Percentiles rank a stretch among this genome's conserved stretches.
Evolutionary conservation across 1,140 invertebrate species (phyloP).

Genomic region (Triops longicaudatus): DNA sequence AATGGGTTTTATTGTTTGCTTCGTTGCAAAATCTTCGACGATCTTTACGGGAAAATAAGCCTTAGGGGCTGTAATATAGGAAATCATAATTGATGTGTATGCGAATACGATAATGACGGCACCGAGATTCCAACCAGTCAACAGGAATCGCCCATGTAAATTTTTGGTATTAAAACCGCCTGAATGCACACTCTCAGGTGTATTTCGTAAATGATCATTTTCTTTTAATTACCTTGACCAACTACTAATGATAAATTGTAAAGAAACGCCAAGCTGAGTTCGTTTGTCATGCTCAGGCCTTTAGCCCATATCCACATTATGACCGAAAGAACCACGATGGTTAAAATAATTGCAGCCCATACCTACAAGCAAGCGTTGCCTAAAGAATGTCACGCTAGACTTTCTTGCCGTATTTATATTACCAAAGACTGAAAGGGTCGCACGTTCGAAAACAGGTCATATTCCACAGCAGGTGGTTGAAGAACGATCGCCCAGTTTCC

Average conservation of each 20-base stretch:
- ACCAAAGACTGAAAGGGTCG: background rate
- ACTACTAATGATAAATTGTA: background rate
- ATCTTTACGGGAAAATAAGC: background rate
- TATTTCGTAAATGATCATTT: background rate
- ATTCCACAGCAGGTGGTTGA: background rate
- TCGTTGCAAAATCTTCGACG: background rate
- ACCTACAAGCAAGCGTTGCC: background rate
- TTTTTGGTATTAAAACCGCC: background rate
- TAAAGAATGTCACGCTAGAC: background rate
- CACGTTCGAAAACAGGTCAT: background rate
- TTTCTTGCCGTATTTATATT: no score
- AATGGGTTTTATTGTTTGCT: background rate
- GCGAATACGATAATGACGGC: background rate
- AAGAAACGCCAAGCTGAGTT: background rate
- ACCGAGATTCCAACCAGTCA: conserved; percentile 3
- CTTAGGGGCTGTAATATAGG: background rate
- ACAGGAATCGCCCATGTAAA: background rate
- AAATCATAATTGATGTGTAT: background rate
- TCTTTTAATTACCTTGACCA: conserved; percentile 6
- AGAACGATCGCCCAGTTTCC: background rate
- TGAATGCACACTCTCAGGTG: background rate
- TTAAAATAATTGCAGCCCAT: background rate
- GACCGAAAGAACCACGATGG: background rate
- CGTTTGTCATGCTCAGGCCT: background rate
- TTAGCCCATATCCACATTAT: background rate